A percentile compares a stretch with the other conserved stretches of the same genome.
These are phyloP conservation scores for Diplazon laetatorius DNA, from an alignment of 2,888 invertebrate species.

Conservation along the genomic window DNA sequence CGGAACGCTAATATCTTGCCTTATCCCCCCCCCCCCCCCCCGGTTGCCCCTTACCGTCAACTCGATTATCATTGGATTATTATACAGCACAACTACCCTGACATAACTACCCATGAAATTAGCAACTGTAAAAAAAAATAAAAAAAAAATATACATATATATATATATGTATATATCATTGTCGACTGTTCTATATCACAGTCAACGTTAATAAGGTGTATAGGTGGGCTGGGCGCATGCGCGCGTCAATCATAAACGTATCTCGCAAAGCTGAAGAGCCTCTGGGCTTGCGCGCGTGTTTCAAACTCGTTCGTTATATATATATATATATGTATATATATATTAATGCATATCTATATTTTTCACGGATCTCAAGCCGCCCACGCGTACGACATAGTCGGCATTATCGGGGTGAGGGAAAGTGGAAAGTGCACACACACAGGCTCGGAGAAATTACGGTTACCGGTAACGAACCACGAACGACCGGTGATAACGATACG, in stretches of 20 bases:
- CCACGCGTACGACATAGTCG: slow-evolving; percentile 7
- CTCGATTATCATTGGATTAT: slow-evolving; percentile 47
- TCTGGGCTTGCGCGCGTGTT: no score
- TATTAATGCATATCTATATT: background rate
- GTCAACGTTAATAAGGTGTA: slow-evolving; percentile 2
- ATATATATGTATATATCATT: no score
- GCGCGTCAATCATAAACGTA: background rate
- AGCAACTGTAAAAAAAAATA: slow-evolving; percentile 12
- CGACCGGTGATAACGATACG: slow-evolving; percentile 25
- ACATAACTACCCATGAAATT: slow-evolving; percentile 61
- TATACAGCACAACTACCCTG: slow-evolving; percentile 4
- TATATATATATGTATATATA: no score
- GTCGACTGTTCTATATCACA: slow-evolving; percentile 20
- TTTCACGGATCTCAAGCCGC: background rate
- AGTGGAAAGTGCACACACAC: slow-evolving; percentile 26
- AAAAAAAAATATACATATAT: background rate
- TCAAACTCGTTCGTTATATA: no score
- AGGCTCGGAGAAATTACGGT: slow-evolving; percentile 48
- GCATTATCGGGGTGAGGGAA: slow-evolving; percentile 12
- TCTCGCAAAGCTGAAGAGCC: no score
- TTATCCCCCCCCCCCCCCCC: no score
- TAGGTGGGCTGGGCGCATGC: background rate
- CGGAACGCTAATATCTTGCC: slow-evolving; percentile 3
- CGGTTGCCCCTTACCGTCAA: no score
- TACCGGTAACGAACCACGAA: slow-evolving; percentile 19